A percentile compares a stretch with the other conserved stretches of the same genome.
Conservation (phyloP, 2,113 vertebrate species). For the Malurus elegans region DNA sequence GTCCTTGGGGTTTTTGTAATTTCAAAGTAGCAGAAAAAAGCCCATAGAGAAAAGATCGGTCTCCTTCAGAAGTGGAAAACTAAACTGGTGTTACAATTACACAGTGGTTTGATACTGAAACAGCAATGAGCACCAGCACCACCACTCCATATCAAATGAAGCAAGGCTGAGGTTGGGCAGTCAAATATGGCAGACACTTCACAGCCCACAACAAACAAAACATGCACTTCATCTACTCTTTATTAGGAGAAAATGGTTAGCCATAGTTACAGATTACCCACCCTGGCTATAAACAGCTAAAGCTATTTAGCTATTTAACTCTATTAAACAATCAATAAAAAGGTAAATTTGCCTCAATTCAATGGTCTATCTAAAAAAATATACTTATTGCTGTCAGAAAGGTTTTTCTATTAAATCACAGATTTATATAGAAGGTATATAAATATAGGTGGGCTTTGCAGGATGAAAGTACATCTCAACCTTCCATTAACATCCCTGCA, state of each 20-base stretch:
- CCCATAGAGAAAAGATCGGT: not conserved
- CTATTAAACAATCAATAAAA: not conserved
- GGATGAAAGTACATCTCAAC: not conserved
- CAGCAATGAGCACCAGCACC: accelerated
- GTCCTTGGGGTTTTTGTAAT: not conserved
- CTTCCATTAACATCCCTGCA: not conserved
- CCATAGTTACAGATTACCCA: not conserved
- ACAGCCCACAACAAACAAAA: not conserved
- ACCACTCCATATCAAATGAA: not conserved
- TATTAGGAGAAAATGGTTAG: not conserved
- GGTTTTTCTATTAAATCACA: not conserved
- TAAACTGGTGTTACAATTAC: not conserved
- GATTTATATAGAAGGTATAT: not conserved
- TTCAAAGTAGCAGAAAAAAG: not conserved
- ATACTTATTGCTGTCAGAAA: not conserved
- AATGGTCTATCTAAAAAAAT: not conserved
- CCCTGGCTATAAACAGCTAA: not conserved
- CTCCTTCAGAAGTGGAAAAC: not conserved
- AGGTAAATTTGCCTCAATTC: not conserved
- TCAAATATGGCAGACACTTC: not conserved
- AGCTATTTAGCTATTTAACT: not conserved
- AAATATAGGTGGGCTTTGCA: not conserved
- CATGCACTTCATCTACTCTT: not conserved
- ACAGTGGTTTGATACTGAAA: not conserved
- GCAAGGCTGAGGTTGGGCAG: not conserved